Evolutionary conservation across 1,140 invertebrate species (phyloP), one percentile per base, ranked within the genome.

Genomic region (Nymphalis io): DNA sequence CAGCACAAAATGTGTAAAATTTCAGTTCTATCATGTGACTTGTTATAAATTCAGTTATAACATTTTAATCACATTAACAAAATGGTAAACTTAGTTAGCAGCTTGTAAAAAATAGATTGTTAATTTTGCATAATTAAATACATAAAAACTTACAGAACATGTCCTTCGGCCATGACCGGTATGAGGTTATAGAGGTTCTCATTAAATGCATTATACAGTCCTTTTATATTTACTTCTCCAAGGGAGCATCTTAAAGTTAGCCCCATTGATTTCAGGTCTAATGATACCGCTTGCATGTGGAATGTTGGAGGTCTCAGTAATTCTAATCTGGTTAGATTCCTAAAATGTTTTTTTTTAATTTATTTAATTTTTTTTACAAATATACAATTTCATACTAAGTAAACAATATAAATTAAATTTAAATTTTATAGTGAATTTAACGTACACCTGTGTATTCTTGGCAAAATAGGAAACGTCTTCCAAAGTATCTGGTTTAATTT

Each of bases 371-470:
- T n/a, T n/a, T n/a, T n/a, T n/a, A n/a, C n/a, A n/a, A n/a, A n/a
- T n/a, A n/a, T n/a, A n/a, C n/a, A n/a, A n/a, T n/a, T n/a, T n/a
- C n/a, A n/a, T n/a, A n/a, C n/a, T n/a, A n/a, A n/a, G n/a, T n/a
- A n/a, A n/a, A n/a, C n/a, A n/a, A n/a, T n/a, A n/a, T n/a, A n/a
- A n/a, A n/a, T n/a, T n/a, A n/a, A n/a, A n/a, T n/a, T n/a, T n/a
- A n/a, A n/a, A n/a, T n/a, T n/a, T n/a, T n/a, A n/a, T n/a, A n/a
- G n/a, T n/a, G n/a, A n/a, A 23, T 65, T 65, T 20, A 69, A 83
- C 86, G 87, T 81, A 91, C 89, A 91, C 89, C 74, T 91, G 87
- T 44, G 89, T 91, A 73, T 91, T 91, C 80, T 91, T 91, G 53
- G 89, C 83, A 81, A 91, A 91, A 66, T 91, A 91, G 60, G 88